Evolutionary conservation across 2,113 vertebrate species (phyloP), one percentile per base, ranked within the genome.

Genomic region (Platysternon megacephalum): DNA sequence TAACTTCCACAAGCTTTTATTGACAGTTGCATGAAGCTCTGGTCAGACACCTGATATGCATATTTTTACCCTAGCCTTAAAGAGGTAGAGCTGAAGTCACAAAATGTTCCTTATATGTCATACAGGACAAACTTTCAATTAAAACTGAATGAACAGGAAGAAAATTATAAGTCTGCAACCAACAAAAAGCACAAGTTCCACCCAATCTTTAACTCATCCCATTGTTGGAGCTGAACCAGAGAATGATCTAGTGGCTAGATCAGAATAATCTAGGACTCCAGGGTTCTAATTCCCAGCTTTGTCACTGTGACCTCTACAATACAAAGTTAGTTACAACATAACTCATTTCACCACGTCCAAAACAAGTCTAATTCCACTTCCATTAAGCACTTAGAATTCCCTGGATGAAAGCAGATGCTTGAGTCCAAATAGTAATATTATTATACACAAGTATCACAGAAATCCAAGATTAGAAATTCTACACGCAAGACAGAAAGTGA

Each of bases 11-110:
- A 96, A 79, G 55, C 44, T 13, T 79, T 55, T 88, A 24, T 89
- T 93, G 94, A 95, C 94, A 96, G 93, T 68, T 87, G 93, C 89
- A n/a, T 94, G 89, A 93, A 91, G 92, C 46, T 90, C 91, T 92
- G 55, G 55, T 91, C 85, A 4, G 17, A 74, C 85, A 87, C 95
- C 96, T 88, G 32, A 91, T 2, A 85, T 4, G 42, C 9, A 74
- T 28, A 13, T 79, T 55, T 92, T 93, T 39, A 51, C 79, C 78
- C 56, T 82, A 85, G 91, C 78, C 68, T 93, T 87, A 53, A 91
- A 90, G 89, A 46, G 74, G 86, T 82, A 91, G 74, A 29, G 51
- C 61, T 2, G n/a, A 74, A 74, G 21, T 39, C 19, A 74, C 9
- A 53, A 28, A 53, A 32, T 79, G 82, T n/a, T 96, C 88, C 1